These are phyloP conservation scores for Melanostigma gelatinosum DNA, from an alignment of 2,113 vertebrate genomes.

Conservation along the genomic window DNA sequence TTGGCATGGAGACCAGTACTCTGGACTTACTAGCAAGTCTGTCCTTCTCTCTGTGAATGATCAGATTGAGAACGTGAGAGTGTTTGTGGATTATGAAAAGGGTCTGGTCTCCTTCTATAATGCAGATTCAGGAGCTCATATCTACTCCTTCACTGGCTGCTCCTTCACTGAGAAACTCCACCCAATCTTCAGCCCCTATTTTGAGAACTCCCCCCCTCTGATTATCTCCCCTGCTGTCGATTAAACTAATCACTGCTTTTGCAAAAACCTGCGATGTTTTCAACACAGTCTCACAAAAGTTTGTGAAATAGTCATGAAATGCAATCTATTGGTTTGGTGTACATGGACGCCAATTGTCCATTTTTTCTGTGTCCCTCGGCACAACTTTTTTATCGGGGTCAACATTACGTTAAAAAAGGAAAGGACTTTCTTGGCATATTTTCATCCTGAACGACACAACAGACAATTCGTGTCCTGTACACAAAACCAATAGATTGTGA, in stretches of 20 bases:
- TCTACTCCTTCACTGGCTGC: neutral
- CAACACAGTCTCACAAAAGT: no score
- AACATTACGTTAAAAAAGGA: no score
- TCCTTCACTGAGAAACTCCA: neutral
- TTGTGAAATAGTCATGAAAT: no score
- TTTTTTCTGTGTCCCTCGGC: no score
- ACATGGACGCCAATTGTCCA: no score
- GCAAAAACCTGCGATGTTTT: neutral
- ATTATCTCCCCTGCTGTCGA: neutral
- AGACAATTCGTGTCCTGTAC: no score
- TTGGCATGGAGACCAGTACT: neutral
- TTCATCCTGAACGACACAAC: neutral
- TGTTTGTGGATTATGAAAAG: neutral
- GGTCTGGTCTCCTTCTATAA: neutral
- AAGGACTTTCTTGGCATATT: neutral
- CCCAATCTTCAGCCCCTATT: neutral
- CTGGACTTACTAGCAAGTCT: fast-evolving
- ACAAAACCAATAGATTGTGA: neutral
- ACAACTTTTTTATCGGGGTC: no score
- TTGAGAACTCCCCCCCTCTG: neutral
- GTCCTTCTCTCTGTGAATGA: neutral
- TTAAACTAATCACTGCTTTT: neutral
- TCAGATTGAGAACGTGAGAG: neutral
- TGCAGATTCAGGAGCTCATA: neutral
- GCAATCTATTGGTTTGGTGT: no score